A percentile compares a stretch with the other conserved stretches of the same genome.
These are phyloP conservation scores for Andrena trimmerana DNA, from an alignment of 2,888 invertebrate genomes.

Conservation along the genomic window DNA sequence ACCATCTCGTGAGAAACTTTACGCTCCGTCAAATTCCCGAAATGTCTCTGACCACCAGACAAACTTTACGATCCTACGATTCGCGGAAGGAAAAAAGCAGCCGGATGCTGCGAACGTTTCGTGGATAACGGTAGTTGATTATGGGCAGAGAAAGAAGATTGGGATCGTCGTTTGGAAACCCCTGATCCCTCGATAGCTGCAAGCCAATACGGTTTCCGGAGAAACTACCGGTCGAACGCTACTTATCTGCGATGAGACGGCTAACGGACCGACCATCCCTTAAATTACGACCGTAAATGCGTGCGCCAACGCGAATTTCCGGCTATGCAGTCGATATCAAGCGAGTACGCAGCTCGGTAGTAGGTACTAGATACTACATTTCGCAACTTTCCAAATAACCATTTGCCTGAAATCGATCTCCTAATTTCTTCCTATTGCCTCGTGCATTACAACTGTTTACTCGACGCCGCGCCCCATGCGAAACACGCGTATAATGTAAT, in stretches of 20 bases:
- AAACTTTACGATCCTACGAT: too few relatives aligned
- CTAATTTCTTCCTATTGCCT: neutral
- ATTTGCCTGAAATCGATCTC: slow-evolving; percentile 10
- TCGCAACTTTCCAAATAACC: too few relatives aligned
- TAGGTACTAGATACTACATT: neutral
- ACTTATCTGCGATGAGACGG: slow-evolving; percentile 22
- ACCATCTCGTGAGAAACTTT: neutral
- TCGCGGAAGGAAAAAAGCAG: too few relatives aligned
- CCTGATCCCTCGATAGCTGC: neutral
- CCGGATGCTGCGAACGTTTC: too few relatives aligned
- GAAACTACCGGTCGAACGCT: slow-evolving; percentile 23
- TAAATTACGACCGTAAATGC: slow-evolving; percentile 26
- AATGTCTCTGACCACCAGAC: too few relatives aligned
- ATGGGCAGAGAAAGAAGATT: too few relatives aligned
- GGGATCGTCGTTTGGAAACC: neutral
- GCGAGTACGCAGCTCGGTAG: neutral
- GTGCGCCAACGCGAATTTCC: slow-evolving; percentile 12
- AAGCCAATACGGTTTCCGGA: slow-evolving; percentile 4
- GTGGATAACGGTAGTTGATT: too few relatives aligned
- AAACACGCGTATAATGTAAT: slow-evolving; percentile 1
- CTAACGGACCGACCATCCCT: slow-evolving; percentile 1
- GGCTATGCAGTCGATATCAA: slow-evolving; percentile 13
- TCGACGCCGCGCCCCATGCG: neutral
- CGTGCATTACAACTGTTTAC: neutral
- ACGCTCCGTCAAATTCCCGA: too few relatives aligned